Conservation (phyloP, 2,113 vertebrate genomes). For the Melanerpes formicivorus region DNA sequence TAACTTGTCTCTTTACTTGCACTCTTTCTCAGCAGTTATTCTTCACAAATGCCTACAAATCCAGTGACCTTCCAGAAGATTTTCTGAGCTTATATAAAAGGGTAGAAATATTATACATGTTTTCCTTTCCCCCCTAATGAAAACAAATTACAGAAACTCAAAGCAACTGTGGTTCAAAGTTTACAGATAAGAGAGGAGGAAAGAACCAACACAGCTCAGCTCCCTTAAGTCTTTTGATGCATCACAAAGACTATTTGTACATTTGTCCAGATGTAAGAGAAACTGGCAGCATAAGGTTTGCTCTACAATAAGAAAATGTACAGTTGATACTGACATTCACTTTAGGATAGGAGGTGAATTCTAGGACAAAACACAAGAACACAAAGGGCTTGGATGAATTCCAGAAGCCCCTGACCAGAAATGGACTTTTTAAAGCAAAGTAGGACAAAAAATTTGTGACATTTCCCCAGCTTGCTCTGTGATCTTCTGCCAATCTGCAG, state of each 20-base stretch:
- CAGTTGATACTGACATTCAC: fast-evolving
- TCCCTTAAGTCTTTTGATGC: neutral
- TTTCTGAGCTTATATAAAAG: neutral
- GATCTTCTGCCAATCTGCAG: neutral
- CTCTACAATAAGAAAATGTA: neutral
- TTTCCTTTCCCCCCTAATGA: neutral
- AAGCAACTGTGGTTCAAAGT: neutral
- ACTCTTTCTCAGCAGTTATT: neutral
- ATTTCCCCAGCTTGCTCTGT: neutral
- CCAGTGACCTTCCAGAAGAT: neutral
- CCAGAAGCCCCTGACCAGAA: neutral
- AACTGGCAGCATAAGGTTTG: neutral
- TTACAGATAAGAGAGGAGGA: neutral
- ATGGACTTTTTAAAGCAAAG: neutral
- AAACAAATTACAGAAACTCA: neutral
- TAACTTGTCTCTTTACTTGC: neutral
- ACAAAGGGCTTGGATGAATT: neutral
- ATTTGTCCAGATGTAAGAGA: neutral
- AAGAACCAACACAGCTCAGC: neutral
- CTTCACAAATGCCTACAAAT: neutral
- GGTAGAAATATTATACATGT: neutral
- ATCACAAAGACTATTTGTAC: neutral
- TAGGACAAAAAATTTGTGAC: neutral
- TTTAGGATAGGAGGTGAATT: neutral
- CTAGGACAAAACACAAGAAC: neutral